These are phyloP conservation scores for Henricia sp. DNA, from an alignment of 53 echinoderm and acorn worm genomes.

Conservation along the genomic window DNA sequence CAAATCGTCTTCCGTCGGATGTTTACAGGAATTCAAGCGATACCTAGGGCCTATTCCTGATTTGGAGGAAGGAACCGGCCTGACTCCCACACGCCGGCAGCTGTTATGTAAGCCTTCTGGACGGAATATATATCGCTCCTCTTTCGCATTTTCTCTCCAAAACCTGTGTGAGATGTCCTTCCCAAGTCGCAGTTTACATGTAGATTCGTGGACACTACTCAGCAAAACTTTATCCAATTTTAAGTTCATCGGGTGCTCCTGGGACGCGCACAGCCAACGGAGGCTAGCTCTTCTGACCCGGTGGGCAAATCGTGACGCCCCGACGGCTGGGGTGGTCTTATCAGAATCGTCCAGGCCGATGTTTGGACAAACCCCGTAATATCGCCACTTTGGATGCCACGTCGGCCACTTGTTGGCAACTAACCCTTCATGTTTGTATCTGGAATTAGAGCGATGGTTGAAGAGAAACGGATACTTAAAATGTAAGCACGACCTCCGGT, in stretches of 20 bases:
- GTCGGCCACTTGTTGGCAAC: constrained; percentile 37
- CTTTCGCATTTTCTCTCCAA: constrained; percentile 14
- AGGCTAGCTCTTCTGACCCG: constrained; percentile 16
- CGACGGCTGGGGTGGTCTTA: neutral
- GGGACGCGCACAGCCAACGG: too few species aligned
- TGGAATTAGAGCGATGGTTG: constrained; percentile 53
- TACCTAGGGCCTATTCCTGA: neutral
- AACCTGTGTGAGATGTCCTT: constrained; percentile 56
- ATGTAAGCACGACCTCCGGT: constrained; percentile 28
- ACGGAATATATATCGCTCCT: constrained; percentile 39
- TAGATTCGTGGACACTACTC: constrained; percentile 27
- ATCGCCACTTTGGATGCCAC: neutral
- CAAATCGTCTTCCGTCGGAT: constrained; percentile 39
- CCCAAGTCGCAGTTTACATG: constrained; percentile 39
- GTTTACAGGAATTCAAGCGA: constrained; percentile 6
- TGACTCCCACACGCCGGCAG: constrained; percentile 30
- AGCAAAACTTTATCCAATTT: too few species aligned
- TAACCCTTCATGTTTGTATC: constrained; percentile 51
- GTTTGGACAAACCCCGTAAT: neutral
- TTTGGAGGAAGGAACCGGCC: constrained; percentile 9
- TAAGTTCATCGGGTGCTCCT: too few species aligned
- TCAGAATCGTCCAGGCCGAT: neutral
- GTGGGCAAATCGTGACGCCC: constrained; percentile 28
- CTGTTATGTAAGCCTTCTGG: constrained; percentile 21
- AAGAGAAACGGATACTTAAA: constrained; percentile 41